phyloP scores from a whole-genome alignment of 2,797 vertebrate genomes.

The Sebastes ruberrimus region DNA sequence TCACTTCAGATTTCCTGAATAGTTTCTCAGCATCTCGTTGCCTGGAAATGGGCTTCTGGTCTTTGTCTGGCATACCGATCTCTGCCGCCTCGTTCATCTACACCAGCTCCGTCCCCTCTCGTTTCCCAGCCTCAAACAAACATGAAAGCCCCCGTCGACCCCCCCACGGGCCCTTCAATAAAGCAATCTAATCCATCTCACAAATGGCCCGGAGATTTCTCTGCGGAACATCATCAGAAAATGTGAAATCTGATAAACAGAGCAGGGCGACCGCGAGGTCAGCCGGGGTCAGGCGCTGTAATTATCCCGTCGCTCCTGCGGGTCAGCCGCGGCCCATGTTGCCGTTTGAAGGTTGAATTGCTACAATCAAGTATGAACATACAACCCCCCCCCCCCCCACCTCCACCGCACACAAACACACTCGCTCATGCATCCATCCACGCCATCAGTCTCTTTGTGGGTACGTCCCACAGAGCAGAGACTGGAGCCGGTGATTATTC shows the following conservation, averaged over 20 bases:
- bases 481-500: constrained; percentile 55
- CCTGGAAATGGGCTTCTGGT: constrained; percentile 22
- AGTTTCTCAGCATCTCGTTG: constrained; percentile 26
- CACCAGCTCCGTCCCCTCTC: constrained; percentile 69
- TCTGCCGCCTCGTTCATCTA: constrained; percentile 37
- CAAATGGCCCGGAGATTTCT: constrained; percentile 84
- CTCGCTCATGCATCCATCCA: constrained; percentile 2
- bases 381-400: constrained; percentile 53
- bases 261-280: constrained; percentile 45
- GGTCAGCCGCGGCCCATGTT: constrained; percentile 79
- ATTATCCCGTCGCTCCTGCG: constrained; percentile 83
- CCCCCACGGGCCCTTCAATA: constrained; percentile 73
- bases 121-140: constrained; percentile 86
- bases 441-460: constrained; percentile 15
- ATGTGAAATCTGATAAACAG: constrained; percentile 87
- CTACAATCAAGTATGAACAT: constrained; percentile 86
- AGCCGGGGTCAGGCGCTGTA: constrained; percentile 79
- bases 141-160: constrained; percentile 76
- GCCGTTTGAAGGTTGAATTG: constrained; percentile 88
- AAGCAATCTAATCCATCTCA: constrained; percentile 85
- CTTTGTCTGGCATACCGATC: constrained; percentile 42
- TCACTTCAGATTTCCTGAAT: constrained; percentile 40
- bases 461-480: constrained; percentile 29
- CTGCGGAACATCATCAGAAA: constrained; percentile 79
- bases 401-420: constrained; percentile 24